Base-by-base conservation (phyloP, 1,140 invertebrate genomes). In the Gonioctena quinquepunctata region DNA sequence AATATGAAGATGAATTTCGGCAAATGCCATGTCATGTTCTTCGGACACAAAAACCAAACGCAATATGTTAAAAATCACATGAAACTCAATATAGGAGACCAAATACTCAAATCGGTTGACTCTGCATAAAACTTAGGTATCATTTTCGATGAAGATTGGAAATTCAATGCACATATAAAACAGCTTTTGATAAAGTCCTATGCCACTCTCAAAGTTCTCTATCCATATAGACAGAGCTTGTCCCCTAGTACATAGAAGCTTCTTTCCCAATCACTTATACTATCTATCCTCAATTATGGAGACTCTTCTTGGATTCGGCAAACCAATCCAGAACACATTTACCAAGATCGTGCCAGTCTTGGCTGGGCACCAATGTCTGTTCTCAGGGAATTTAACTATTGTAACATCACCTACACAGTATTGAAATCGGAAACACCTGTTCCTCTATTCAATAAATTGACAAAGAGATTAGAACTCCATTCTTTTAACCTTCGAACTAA, bases 121-220 rank as follows among this genome's bases (percentile, higher is more conserved):
- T 50, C 49, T 50, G 49, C n/a, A 50, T 6, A 50, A 50, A 5
- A 50, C 49, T 5, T 50, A 50, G 49, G 49, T n/a, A 50, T 50
- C 49, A 50, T n/a, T 50, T 50, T 50, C 3, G 49, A 50, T n/a
- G n/a, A 50, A 50, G 49, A 50, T 50, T 50, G 4, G n/a, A 50
- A 50, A 50, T 50, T 50, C n/a, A 50, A 50, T n/a, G 49, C 49
- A 50, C 49, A 50, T 50, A n/a, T 50, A 50, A 50, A 50, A 50
- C 49, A 50, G 49, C 49, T 50, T n/a, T 3, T 19, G 49, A 50
- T 50, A 6, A n/a, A 50, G n/a, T 50, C 49, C 49, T 50, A 50
- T 50, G 49, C 49, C 49, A 50, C 49, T 50, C 49, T 50, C 49
- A 50, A 50, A 3, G 49, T 50, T 50, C 49, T 50, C n/a, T n/a